Evolutionary conservation across 2,113 vertebrate species (phyloP).

Genomic region (Gasterosteus nipponicus): DNA sequence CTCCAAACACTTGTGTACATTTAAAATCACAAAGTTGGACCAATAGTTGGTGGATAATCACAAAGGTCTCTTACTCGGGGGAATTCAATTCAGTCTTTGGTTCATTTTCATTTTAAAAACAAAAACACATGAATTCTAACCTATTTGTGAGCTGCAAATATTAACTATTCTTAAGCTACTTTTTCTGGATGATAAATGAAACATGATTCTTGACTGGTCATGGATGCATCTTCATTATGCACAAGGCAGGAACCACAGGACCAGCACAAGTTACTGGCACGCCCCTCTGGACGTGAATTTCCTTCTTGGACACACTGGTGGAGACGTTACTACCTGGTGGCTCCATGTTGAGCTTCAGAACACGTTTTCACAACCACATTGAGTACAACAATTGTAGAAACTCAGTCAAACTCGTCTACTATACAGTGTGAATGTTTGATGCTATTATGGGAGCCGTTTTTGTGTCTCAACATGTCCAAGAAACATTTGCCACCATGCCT

Average conservation of each 20-base stretch:
- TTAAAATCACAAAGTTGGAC: background rate
- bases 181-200: background rate
- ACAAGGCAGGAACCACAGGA: background rate
- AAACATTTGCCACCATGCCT: background rate
- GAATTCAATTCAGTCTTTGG: background rate
- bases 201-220: background rate
- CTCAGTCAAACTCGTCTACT: background rate
- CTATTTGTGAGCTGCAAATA: background rate
- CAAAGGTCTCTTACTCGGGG: background rate
- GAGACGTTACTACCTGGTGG: background rate
- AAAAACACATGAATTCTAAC: background rate
- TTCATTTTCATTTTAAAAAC: background rate
- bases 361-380: background rate
- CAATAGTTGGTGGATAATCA: background rate
- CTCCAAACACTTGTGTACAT: background rate
- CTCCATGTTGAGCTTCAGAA: background rate
- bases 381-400: no score
- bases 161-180: background rate
- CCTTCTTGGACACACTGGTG: background rate
- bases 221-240: background rate
- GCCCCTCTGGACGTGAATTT: background rate
- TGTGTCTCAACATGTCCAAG: background rate
- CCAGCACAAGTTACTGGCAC: background rate
- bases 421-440: background rate
- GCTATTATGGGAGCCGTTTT: background rate